Evolutionary conservation across 2,888 invertebrate species (phyloP), one percentile per base, ranked within the genome.

Genomic region (Stramonita haemastoma): DNA sequence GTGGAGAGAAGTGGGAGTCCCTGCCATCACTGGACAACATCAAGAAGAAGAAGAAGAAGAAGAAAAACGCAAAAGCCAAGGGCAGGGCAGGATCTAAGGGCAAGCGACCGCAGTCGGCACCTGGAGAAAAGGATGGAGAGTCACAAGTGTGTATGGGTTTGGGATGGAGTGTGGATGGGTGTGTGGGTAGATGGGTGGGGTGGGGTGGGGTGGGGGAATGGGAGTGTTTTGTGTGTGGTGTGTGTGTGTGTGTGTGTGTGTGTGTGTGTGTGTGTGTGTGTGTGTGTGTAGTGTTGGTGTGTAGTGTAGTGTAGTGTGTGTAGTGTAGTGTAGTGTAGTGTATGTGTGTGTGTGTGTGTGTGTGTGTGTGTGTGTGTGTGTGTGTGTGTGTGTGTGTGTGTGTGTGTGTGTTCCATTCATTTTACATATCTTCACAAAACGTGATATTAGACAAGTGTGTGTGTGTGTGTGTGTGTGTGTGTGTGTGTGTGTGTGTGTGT

Each of bases 1-100:
- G 94, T 96, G 46, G 94, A 95, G 91, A 93, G 46, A 96, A 95
- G 91, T 95, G 94, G 94, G 95, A 96, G 79, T 93, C 92, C 56
- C 91, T 96, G 87, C 96, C 96, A 22, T 92, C 94, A 26, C 92
- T 93, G 5, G 92, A 93, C 36, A 94, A 95, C 87, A 94, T 95
- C 89, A 94, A 94, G 90, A 93, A 92, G 19, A 93, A 92, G 46
- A 93, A 93, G 70, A 93, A 93, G n/a, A 92, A 92, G 87, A 46
- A 5, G 46, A 46, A 5, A 8, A 93, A 92, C 57, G 93, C 92
- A 66, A 93, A 93, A 22, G 93, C 92, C 13, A 93, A 93, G 89
- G 92, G 92, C 22, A 93, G 92, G n/a, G 93, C 91, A n/a, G 90
- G 92, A 29, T 87, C 89, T n/a, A 93, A 93, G 89, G 91, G 92